Evolutionary conservation across 1,140 invertebrate genomes (phyloP).

Genomic region (Zaprionus vittiger): DNA sequence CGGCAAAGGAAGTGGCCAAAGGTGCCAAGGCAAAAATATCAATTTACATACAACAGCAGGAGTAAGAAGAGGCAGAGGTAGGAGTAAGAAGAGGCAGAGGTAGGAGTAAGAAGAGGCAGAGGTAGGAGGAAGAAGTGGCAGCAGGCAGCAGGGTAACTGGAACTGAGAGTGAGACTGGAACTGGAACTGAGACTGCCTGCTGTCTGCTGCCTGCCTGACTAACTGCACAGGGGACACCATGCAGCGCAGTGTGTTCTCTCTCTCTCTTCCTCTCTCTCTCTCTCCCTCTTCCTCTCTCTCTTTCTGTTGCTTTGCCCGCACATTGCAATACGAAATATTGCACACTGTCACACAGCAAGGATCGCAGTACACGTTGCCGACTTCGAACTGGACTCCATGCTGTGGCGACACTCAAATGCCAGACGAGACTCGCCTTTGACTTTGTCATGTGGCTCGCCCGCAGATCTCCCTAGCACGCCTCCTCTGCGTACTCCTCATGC

Average conservation of each 20-base stretch:
- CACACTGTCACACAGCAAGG: constrained; percentile 68
- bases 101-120: not conserved
- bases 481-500: not conserved
- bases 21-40: constrained; percentile 69
- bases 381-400: constrained; percentile 50
- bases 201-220: constrained; percentile 15
- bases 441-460: constrained; percentile 47
- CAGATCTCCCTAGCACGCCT: constrained; percentile 14
- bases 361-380: constrained; percentile 9
- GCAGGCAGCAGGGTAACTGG: not conserved
- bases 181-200: constrained; percentile 32
- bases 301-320: constrained; percentile 55
- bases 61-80: not conserved
- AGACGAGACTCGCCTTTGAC: constrained; percentile 45
- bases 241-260: constrained; percentile 43
- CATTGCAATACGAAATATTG: constrained; percentile 79
- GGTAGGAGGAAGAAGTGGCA: not conserved
- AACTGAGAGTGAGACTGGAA: constrained; percentile 3
- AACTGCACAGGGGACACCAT: constrained; percentile 61
- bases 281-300: not conserved
- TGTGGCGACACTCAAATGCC: constrained; percentile 74
- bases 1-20: constrained; percentile 56
- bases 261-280: too few species aligned
- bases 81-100: not conserved
- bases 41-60: constrained; percentile 68